phyloP scores from a whole-genome alignment of 2,888 invertebrate genomes.

The Drosophila subsilvestris region DNA sequence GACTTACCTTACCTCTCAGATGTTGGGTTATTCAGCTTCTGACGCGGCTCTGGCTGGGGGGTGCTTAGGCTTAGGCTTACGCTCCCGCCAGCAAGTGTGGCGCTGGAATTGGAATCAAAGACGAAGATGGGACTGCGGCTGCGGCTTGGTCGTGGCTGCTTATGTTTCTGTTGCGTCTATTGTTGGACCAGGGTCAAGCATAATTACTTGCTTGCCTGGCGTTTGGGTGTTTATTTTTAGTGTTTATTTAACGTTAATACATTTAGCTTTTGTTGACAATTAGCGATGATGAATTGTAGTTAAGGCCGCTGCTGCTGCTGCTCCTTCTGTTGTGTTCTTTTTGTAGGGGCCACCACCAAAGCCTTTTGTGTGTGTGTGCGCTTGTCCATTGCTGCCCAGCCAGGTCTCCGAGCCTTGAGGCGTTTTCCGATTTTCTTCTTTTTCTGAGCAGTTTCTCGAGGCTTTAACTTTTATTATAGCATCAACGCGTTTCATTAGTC shows the following conservation, averaged over 20 bases:
- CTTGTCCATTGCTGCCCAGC: conserved; percentile 12
- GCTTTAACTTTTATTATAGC: conserved; percentile 49
- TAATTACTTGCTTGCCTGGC: conserved; percentile 59
- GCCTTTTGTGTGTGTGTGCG: conserved; percentile 17
- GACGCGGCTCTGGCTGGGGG: conserved; percentile 38
- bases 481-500: conserved; percentile 63
- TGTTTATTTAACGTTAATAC: conserved; percentile 68
- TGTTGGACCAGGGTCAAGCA: conserved; percentile 80
- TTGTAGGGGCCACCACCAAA: conserved; percentile 45
- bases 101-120: conserved; percentile 61
- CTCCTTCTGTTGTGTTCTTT: conserved; percentile 24
- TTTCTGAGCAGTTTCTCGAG: conserved; percentile 36
- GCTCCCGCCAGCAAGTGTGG: background rate
- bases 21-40: conserved; percentile 44
- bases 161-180: conserved; percentile 47
- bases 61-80: background rate
- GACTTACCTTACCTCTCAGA: conserved; percentile 48
- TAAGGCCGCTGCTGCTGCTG: conserved; percentile 16
- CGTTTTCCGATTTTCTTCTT: conserved; percentile 22
- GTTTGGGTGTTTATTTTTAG: conserved; percentile 66
- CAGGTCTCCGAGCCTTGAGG: conserved; percentile 46
- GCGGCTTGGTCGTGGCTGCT: conserved; percentile 20
- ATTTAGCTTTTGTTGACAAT: conserved; percentile 67
- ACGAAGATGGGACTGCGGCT: conserved; percentile 25
- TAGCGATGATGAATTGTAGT: conserved; percentile 52